These are phyloP conservation scores for Eustalomyia histrio DNA, from an alignment of 2,888 invertebrate genomes.

Conservation along the genomic window DNA sequence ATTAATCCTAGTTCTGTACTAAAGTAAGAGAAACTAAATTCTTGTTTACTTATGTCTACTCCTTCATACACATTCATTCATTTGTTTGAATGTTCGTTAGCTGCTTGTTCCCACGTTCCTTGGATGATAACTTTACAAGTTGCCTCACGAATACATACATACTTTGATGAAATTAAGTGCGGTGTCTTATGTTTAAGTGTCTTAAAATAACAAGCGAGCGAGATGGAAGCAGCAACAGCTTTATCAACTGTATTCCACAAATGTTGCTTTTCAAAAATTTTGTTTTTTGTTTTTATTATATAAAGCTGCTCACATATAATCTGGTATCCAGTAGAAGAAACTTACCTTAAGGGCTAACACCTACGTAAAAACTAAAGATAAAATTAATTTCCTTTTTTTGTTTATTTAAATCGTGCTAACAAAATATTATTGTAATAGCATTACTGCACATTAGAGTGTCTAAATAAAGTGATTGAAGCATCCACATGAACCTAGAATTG, in stretches of 20 bases:
- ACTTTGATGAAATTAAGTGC: conserved; percentile 59
- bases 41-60: background rate
- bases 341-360: conserved; percentile 22
- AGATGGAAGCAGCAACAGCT: conserved; percentile 43
- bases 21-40: background rate
- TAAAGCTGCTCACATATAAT: conserved; percentile 41
- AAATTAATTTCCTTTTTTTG: too few species aligned
- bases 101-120: background rate
- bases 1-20: conserved; percentile 51
- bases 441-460: too few species aligned
- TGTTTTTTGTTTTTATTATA: conserved; percentile 2
- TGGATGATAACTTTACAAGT: conserved; percentile 32
- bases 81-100: background rate
- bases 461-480: too few species aligned
- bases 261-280: conserved; percentile 30
- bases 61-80: background rate
- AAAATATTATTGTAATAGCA: too few species aligned
- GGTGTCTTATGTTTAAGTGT: conserved; percentile 56
- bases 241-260: conserved; percentile 23
- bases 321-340: conserved; percentile 25
- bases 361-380: too few species aligned
- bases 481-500: too few species aligned
- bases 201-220: conserved; percentile 9
- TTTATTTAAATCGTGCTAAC: too few species aligned
- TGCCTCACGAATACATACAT: conserved; percentile 40